phyloP scores from a whole-genome alignment of 2,113 vertebrate species.

The Candoia aspera region DNA sequence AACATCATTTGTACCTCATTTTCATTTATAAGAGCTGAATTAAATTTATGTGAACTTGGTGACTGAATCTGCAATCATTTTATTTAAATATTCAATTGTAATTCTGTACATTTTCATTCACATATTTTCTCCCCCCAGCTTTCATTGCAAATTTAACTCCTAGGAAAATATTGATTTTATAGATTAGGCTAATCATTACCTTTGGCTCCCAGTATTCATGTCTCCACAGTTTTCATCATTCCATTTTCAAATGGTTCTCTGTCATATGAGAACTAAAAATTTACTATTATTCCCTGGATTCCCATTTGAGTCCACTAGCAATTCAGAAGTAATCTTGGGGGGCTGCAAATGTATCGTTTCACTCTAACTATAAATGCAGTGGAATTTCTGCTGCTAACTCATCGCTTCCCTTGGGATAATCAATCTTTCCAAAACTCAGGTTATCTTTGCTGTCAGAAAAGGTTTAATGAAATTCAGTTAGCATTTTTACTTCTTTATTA shows the following conservation, averaged over 20 bases:
- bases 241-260: conserved; percentile 5
- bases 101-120: not conserved
- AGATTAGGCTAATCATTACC: not conserved
- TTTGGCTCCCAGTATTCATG: not conserved
- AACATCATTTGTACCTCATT: not conserved
- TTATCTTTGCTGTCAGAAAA: not conserved
- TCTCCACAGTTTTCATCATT: not conserved
- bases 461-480: conserved; percentile 29
- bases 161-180: not conserved
- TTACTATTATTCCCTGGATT: not conserved
- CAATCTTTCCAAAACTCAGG: conserved; percentile 12
- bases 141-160: not conserved
- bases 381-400: not conserved
- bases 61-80: not conserved
- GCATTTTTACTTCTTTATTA: not conserved
- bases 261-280: not conserved
- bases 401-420: not conserved
- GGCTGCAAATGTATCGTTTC: not conserved
- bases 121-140: not conserved
- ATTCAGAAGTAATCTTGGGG: not conserved
- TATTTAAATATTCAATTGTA: not conserved
- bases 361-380: not conserved
- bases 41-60: not conserved
- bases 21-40: not conserved
- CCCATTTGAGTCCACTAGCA: no score